A percentile compares a stretch with the other conserved stretches of the same genome.
These are phyloP conservation scores for Cephalopterus ornatus DNA, from an alignment of 2,113 vertebrate species.

Conservation along the genomic window DNA sequence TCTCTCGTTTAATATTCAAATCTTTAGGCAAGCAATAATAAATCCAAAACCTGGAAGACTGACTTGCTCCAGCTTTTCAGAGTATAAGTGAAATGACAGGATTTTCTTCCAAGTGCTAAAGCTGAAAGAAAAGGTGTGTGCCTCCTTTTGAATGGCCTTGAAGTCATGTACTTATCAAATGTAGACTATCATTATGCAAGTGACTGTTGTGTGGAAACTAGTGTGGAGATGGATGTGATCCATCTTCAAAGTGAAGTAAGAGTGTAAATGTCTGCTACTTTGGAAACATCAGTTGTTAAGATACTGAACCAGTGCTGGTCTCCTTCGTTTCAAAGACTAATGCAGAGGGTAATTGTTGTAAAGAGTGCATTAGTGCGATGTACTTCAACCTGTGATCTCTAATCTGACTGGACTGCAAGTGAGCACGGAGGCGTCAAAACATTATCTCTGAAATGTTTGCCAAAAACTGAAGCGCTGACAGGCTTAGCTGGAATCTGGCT, in stretches of 20 bases:
- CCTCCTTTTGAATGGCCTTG: not conserved
- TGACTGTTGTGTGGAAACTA: not conserved
- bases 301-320: not conserved
- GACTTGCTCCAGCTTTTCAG: not conserved
- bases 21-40: not conserved
- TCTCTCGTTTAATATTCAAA: not conserved
- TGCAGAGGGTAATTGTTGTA: not conserved
- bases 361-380: not conserved
- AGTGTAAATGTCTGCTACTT: not conserved
- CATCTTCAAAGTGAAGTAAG: not conserved
- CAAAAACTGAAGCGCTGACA: slow-evolving; percentile 27
- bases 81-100: not conserved
- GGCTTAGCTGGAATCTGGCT: not conserved
- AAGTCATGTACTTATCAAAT: not conserved
- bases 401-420: not conserved
- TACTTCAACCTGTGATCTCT: not conserved
- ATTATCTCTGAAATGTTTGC: not conserved
- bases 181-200: not conserved
- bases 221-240: not conserved
- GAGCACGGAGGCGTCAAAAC: not conserved
- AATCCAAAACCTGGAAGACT: not conserved
- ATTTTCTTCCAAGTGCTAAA: not conserved
- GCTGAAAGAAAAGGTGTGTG: not conserved
- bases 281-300: not conserved
- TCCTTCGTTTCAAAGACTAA: not conserved